Conservation (phyloP, 2,888 invertebrate genomes). For the Phania funesta region DNA sequence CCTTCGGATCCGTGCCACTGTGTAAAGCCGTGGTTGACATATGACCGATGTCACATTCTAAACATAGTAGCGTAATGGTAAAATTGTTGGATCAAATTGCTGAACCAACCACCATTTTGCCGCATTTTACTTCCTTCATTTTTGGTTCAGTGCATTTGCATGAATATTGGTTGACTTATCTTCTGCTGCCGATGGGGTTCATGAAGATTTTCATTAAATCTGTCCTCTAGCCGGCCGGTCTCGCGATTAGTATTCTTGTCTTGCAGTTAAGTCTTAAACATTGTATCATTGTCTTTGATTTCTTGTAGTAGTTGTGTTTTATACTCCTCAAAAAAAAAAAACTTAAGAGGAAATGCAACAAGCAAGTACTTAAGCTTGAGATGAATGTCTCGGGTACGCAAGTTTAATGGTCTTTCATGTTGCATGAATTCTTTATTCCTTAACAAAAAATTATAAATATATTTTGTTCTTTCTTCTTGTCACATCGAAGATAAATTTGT, state of each 20-base stretch:
- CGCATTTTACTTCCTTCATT: neutral
- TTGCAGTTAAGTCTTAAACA: conserved; percentile 61
- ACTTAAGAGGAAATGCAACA: conserved; percentile 67
- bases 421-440: conserved; percentile 29
- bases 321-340: neutral
- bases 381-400: conserved; percentile 62
- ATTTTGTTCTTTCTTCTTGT: conserved; percentile 6
- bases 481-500: conserved; percentile 3
- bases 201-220: conserved; percentile 56
- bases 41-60: too few species aligned
- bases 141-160: conserved; percentile 16
- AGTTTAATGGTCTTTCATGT: conserved; percentile 60
- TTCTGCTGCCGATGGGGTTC: conserved; percentile 17
- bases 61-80: too few species aligned
- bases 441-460: neutral
- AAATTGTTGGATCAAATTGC: too few species aligned
- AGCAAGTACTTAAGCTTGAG: conserved; percentile 61
- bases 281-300: conserved; percentile 40
- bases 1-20: too few species aligned
- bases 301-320: conserved; percentile 20
- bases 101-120: too few species aligned
- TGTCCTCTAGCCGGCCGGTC: conserved; percentile 13
- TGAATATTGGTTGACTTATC: neutral
- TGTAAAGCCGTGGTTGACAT: too few species aligned
- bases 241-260: conserved; percentile 69